Conservation (phyloP, 1,140 invertebrate species). For the Zelostemma sp. region DNA sequence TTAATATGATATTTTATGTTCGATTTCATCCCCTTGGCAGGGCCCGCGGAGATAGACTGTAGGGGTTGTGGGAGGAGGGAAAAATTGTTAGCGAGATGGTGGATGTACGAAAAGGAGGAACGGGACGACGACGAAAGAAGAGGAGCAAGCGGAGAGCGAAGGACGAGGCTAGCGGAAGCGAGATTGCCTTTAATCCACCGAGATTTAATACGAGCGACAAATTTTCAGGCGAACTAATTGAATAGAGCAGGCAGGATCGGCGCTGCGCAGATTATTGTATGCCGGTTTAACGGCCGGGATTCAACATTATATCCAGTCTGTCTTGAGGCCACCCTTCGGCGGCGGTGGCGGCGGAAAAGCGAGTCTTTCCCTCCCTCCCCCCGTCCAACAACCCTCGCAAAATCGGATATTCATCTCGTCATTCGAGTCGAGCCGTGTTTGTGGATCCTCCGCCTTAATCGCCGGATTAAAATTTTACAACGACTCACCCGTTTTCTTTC, state of each 20-base stretch:
- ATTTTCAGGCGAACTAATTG: conserved; percentile 68
- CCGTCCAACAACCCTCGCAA: conserved; percentile 4
- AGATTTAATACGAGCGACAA: conserved; percentile 69
- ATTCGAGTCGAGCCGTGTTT: conserved; percentile 41
- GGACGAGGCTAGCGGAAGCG: conserved; percentile 51
- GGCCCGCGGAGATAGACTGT: conserved; percentile 37
- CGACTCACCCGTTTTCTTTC: conserved; percentile 6
- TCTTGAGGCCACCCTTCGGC: conserved; percentile 38
- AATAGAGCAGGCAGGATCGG: conserved; percentile 63
- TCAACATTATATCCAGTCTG: conserved; percentile 62
- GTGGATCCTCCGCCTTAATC: conserved; percentile 43
- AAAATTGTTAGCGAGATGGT: conserved; percentile 19
- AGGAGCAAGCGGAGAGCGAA: conserved; percentile 37
- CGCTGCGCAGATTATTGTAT: conserved; percentile 66
- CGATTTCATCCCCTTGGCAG: no score
- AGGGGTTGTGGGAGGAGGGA: conserved; percentile 24
- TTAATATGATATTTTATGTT: no score
- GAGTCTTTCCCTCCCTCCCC: conserved; percentile 14
- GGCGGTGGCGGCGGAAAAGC: no score
- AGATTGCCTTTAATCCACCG: conserved; percentile 66
- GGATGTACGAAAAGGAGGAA: conserved; percentile 38
- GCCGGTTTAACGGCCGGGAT: conserved; percentile 65
- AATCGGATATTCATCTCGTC: conserved; percentile 40
- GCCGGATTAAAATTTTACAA: conserved; percentile 44
- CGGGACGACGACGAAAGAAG: conserved; percentile 38